Evolutionary conservation across 2,888 invertebrate genomes (phyloP), one percentile per base, ranked within the genome.

Genomic region (Lathronympha strigana): DNA sequence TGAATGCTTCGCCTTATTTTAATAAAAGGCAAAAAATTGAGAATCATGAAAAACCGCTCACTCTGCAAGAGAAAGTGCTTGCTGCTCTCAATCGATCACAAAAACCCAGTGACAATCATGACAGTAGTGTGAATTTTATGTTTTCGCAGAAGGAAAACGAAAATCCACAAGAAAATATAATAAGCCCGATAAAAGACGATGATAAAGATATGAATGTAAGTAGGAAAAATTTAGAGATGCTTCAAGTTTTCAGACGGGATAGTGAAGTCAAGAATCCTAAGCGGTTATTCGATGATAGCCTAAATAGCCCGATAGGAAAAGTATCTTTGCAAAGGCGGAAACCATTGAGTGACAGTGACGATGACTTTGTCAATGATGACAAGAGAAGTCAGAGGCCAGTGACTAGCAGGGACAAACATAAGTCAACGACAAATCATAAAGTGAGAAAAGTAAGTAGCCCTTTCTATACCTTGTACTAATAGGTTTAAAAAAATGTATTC

Each of bases 1-100:
- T 76, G 60, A 78, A 75, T 51, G 76, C 80, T 21, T 92, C 92
- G 0, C 90, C 90, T 15, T 90, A 84, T 75, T 92, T 91, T 64
- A 83, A 72, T 69, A 92, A 92, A 70, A 84, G 79, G 71, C 83
- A 55, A 66, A 90, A 90, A 73, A 15, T 86, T 49, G 76, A 81
- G 3, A 72, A 68, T 50, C 67, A 50, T 36, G 66, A 68, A 31
- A 84, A 83, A 70, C 68, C 76, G 15, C 45, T 80, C 4, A 80
- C 83, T 3, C 68, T 90, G 51, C 84, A 87, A 76, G 82, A 87
- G 66, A 90, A 87, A 73, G 78, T 88, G 1, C 70, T 86, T 67
- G 83, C 86, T 0, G 84, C 83, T 1, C 69, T 88, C 31, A 78
- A 49, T 40, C 51, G 61, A 31, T 49, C 66, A 15, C 49, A 67